These are phyloP conservation scores for Chaetophractus vellerosus DNA, from an alignment of 2,797 vertebrate genomes.

Conservation along the genomic window DNA sequence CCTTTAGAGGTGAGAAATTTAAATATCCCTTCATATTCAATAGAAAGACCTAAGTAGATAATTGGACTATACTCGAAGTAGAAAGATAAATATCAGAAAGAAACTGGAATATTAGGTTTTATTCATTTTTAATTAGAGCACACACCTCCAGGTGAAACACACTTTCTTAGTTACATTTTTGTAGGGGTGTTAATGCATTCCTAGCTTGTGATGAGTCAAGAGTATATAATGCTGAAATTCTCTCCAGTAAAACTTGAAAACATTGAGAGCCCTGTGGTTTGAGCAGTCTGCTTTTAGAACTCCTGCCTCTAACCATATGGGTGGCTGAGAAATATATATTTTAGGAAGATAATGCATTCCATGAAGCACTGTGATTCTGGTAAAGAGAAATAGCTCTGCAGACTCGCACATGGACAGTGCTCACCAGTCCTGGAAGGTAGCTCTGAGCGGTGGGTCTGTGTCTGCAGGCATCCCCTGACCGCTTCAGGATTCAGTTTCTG, in stretches of 20 bases:
- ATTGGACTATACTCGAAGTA: constrained; percentile 33
- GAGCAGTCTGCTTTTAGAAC: constrained; percentile 76
- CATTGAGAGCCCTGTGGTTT: constrained; percentile 69
- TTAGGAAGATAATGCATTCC: constrained; percentile 57
- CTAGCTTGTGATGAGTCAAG: constrained; percentile 75
- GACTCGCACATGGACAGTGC: neutral
- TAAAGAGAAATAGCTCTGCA: constrained; percentile 41
- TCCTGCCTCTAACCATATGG: constrained; percentile 72
- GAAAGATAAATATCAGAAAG: constrained; percentile 41
- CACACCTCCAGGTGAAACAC: constrained; percentile 71
- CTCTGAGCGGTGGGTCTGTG: neutral
- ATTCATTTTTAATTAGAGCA: constrained; percentile 73
- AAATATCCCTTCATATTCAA: neutral
- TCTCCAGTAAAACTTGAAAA: constrained; percentile 61
- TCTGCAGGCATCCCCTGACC: neutral
- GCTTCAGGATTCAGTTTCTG: neutral
- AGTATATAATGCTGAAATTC: constrained; percentile 49
- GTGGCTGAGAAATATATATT: constrained; percentile 70
- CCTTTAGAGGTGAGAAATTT: neutral
- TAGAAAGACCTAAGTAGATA: constrained; percentile 31
- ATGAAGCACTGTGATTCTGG: constrained; percentile 30
- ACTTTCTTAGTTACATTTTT: constrained; percentile 66
- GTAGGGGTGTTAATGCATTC: constrained; percentile 64
- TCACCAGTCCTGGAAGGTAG: neutral
- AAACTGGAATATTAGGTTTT: constrained; percentile 61